Percentiles rank a stretch among this genome's conserved stretches.
Conservation (phyloP, 2,888 invertebrate species). For the Pilophorus perplexus region DNA sequence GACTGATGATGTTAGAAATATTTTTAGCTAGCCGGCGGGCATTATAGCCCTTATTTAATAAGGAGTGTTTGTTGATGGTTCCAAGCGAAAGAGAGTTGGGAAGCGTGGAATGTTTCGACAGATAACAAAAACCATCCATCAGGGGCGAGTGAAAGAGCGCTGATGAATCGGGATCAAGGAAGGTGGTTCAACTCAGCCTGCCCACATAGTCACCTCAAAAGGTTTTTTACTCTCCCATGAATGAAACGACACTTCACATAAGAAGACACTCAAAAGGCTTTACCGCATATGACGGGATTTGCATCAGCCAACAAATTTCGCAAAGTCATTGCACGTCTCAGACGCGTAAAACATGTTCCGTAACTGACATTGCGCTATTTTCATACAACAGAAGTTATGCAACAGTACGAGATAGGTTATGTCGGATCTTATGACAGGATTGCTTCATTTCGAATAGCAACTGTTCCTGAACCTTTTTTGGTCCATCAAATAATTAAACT, state of each 20-base stretch:
- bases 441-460: no score
- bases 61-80: conserved; percentile 38
- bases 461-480: no score
- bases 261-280: no score
- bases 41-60: conserved; percentile 36
- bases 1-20: conserved; percentile 32
- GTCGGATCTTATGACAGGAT: no score
- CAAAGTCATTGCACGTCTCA: no score
- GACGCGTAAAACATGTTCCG: conserved; percentile 12
- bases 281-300: no score
- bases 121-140: conserved; percentile 38
- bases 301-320: no score
- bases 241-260: no score
- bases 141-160: conserved; percentile 28
- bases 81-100: conserved; percentile 18
- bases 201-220: conserved; percentile 13
- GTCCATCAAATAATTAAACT: no score
- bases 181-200: conserved; percentile 27
- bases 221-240: no score
- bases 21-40: conserved; percentile 27
- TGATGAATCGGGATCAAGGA: conserved; percentile 35
- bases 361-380: neutral
- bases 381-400: no score
- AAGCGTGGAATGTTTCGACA: conserved; percentile 35
- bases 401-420: no score